Base-by-base conservation (phyloP, 2,113 vertebrate genomes). In the Apodemus speciosus region DNA sequence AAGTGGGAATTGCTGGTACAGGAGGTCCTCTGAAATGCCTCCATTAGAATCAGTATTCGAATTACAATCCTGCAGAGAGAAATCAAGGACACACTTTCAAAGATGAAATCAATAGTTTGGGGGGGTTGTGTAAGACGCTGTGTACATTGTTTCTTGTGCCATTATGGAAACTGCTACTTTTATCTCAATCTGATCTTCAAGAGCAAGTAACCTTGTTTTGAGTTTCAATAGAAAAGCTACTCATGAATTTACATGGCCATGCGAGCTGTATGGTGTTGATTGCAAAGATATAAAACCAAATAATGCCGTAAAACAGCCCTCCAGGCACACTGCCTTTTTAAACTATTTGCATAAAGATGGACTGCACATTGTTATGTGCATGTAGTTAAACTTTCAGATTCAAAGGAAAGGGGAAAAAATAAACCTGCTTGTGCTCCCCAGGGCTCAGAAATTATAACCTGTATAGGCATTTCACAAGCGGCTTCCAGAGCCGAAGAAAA, bases 221-320 rank as follows among this genome's bases (percentile, higher is more conserved):
- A 20, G 38, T 89, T 97, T 95, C 91, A 88, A 43, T 89, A 77
- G 91, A 85, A 96, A 96, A 91, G 51, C 69, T 72, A 87, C 94
- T 97, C 91, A 97, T 96, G 96, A 97, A 97, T 97, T 97, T 97
- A 96, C 96, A 96, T 94, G 89, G 79, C 95, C 92, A 58, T 91
- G 96, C 96, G 77, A 94, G 87, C 90, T 77, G 38, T 32, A 90
- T 23, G 81, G 73, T 87, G 89, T 94, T 97, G 95, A 95, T 96
- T 96, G 95, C 86, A 96, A 90, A 94, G 92, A 96, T 77, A 92
- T 95, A 96, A 97, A 96, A 93, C 91, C 75, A 94, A 95, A 96
- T 96, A 95, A 96, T 95, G 84, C 84, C 76, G 88, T 96, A 96
- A 97, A 97, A 88, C 89, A 96, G 56, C 85, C 89, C 93, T 95